Percentiles rank a stretch among this genome's conserved stretches.
Evolutionary conservation across 2,888 invertebrate species (phyloP).

Genomic region (Latrodectus hesperus): DNA sequence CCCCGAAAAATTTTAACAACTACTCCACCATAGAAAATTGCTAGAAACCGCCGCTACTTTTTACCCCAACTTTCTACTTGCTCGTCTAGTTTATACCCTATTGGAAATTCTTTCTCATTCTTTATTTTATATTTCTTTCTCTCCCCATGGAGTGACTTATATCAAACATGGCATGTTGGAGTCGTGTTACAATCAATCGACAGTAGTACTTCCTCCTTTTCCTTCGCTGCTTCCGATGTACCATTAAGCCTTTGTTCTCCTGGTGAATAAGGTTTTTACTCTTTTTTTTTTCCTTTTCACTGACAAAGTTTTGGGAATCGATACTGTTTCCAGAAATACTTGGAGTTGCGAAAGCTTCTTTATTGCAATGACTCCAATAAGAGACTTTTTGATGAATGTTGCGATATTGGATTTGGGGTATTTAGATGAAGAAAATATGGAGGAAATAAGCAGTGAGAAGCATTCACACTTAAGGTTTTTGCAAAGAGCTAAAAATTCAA

Average conservation of each 20-base stretch:
- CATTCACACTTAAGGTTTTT: too few species aligned
- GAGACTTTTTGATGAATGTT: too few species aligned
- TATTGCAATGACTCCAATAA: too few species aligned
- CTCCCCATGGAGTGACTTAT: slow-evolving; percentile 10
- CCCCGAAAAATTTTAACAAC: not conserved
- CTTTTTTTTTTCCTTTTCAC: slow-evolving; percentile 11
- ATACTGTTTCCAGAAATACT: too few species aligned
- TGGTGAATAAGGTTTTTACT: slow-evolving; percentile 1
- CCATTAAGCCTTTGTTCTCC: slow-evolving; percentile 42
- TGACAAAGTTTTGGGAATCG: not conserved
- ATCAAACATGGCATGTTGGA: slow-evolving; percentile 50
- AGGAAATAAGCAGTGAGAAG: too few species aligned
- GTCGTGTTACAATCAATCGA: slow-evolving; percentile 61
- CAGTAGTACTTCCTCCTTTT: slow-evolving; percentile 14
- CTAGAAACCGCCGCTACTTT: not conserved
- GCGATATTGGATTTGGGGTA: too few species aligned
- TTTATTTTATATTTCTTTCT: not conserved
- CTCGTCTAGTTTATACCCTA: not conserved
- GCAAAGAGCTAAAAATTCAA: too few species aligned
- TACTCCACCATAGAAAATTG: not conserved
- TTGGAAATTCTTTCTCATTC: not conserved
- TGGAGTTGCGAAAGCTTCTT: too few species aligned
- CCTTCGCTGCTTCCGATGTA: not conserved
- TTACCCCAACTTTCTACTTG: not conserved
- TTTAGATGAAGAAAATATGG: too few species aligned